A percentile compares a stretch with the other conserved stretches of the same genome.
Conservation (phyloP, 2,797 vertebrate genomes). For the Chelon labrosus region DNA sequence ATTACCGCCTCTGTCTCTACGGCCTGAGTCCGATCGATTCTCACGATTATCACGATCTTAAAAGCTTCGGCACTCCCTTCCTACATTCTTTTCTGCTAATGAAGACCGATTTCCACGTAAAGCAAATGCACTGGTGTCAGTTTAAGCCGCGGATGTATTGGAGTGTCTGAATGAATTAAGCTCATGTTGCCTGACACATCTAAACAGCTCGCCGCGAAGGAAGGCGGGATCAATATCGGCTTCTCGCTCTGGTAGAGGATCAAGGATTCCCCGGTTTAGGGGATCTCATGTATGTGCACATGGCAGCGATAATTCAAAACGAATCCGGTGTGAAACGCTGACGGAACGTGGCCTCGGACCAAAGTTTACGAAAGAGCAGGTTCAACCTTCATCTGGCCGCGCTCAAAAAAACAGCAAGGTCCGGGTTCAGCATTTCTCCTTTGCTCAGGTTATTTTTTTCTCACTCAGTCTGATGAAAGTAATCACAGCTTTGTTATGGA, state of each 20-base stretch:
- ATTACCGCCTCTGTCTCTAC: constrained; percentile 20
- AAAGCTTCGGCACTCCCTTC: constrained; percentile 64
- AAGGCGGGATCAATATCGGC: constrained; percentile 47
- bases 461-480: constrained; percentile 52
- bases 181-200: constrained; percentile 49
- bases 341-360: neutral
- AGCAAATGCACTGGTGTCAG: constrained; percentile 49
- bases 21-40: constrained; percentile 40
- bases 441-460: constrained; percentile 19
- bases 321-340: neutral
- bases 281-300: neutral
- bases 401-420: neutral
- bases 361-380: neutral
- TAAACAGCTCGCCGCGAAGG: constrained; percentile 37
- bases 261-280: neutral
- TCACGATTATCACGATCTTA: constrained; percentile 60
- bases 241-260: constrained; percentile 6
- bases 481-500: constrained; percentile 63
- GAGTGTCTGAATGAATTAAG: constrained; percentile 58
- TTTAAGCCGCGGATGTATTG: constrained; percentile 51
- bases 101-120: constrained; percentile 61
- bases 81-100: constrained; percentile 49
- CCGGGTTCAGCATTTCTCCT: neutral
- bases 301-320: neutral
- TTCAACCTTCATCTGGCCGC: constrained; percentile 16